A percentile compares a stretch with the other conserved stretches of the same genome.
These are phyloP conservation scores for Mugil cephalus DNA, from an alignment of 2,113 vertebrate species.

Conservation along the genomic window DNA sequence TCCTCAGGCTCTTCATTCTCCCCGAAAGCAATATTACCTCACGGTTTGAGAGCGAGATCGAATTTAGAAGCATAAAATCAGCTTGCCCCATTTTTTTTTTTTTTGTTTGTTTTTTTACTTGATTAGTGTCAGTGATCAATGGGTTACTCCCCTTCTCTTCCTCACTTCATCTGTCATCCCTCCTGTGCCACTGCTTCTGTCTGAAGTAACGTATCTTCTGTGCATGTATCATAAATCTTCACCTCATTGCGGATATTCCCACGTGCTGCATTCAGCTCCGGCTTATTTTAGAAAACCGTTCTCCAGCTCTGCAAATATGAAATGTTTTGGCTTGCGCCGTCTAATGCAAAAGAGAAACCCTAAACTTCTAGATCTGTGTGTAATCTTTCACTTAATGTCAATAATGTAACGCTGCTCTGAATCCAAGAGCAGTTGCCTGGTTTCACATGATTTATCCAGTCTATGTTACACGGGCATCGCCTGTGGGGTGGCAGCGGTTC, in stretches of 20 bases:
- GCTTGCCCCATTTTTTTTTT: conserved; percentile 55
- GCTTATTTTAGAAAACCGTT: conserved; percentile 7
- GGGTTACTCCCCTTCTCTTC: conserved; percentile 79
- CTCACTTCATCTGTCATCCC: conserved; percentile 84
- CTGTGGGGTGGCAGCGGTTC: conserved; percentile 34
- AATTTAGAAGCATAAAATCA: conserved; percentile 47
- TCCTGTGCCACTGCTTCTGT: conserved; percentile 26
- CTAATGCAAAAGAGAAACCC: neutral
- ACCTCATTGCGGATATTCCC: conserved; percentile 8
- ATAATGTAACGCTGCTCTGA: conserved; percentile 1
- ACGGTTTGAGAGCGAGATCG: conserved; percentile 8
- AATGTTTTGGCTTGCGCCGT: neutral
- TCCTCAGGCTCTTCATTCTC: neutral
- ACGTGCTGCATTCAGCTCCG: neutral
- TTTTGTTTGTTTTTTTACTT: conserved; percentile 54
- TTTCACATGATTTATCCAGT: conserved; percentile 50
- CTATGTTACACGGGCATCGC: conserved; percentile 26
- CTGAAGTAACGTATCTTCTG: conserved; percentile 23
- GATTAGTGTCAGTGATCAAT: conserved; percentile 49
- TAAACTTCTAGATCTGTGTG: neutral
- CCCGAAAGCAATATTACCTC: too few species aligned
- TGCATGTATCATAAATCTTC: conserved; percentile 20
- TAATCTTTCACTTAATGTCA: conserved; percentile 17
- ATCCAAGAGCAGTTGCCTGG: conserved; percentile 9
- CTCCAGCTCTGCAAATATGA: neutral